Base-by-base conservation (phyloP, 2,113 vertebrate genomes). In the Saguinus midas region DNA sequence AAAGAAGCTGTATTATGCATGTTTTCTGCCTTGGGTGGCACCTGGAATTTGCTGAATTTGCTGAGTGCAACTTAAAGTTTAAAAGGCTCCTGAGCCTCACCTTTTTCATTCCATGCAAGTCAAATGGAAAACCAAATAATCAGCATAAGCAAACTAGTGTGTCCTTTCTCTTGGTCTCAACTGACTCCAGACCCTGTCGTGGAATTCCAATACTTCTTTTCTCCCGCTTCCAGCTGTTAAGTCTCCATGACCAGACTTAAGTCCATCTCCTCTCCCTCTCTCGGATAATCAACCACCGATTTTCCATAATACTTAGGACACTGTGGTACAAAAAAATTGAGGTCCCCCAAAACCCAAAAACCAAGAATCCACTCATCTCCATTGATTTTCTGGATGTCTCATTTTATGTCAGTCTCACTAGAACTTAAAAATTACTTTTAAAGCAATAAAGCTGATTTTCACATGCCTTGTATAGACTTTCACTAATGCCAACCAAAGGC, bases 11-110 rank as follows among this genome's bases (percentile, higher is more conserved):
- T 64, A 94, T 75, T 96, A 92, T 68, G 52, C 86, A 84, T 57
- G 86, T 72, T 94, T 95, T 96, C 95, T 92, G 94, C 58, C 84
- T 92, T 96, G 90, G 86, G 75, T 97, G 96, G 61, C 85, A 96
- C 85, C 96, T 97, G 96, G 95, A 96, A 97, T 96, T 93, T 95
- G 90, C 87, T 92, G 84, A 94, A 76, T 96, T 87, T 95, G 95
- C 94, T 68, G 80, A 96, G 75, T 37, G 20, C 66, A 95, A 90
- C 84, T 97, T 88, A 92, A 92, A 75, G 79, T 97, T 97, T 94
- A 96, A 97, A 95, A 97, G 93, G 16, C 91, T 93, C 91, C 76
- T 12, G 70, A 85, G 70, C 76, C 81, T 95, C 70, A 91, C 96
- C 89, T 95, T 87, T 94, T 84, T 93, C 80, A 70, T 89, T 70